Percentiles rank a stretch among this genome's conserved stretches.
phyloP scores from a whole-genome alignment of 37 sponge, comb jelly and placozoan species.

The Beroe forskalii region DNA sequence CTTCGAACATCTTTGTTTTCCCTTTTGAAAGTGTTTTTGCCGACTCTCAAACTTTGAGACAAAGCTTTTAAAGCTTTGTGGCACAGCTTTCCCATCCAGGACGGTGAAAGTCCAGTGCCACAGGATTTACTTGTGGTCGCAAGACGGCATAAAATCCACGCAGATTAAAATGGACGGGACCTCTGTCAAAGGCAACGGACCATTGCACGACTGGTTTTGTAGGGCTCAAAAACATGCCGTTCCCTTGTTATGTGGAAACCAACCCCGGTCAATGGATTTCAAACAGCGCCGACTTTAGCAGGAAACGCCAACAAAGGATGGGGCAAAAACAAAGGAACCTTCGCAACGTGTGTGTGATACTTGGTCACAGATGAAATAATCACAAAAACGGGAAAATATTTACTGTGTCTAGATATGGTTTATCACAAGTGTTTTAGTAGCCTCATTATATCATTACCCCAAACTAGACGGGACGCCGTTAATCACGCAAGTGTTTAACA shows the following conservation, averaged over 20 bases:
- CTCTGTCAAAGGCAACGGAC: neutral
- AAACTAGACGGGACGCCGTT: neutral
- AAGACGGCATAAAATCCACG: neutral
- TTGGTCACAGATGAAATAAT: slow-evolving; percentile 46
- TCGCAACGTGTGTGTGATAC: slow-evolving; percentile 57
- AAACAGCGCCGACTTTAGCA: neutral
- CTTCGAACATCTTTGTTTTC: no score
- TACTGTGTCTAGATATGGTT: slow-evolving; percentile 33
- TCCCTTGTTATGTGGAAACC: no score
- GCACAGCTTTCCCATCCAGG: no score
- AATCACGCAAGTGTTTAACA: neutral
- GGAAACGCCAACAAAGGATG: neutral
- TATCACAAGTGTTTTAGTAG: neutral
- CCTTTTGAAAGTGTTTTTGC: no score
- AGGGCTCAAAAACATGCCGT: no score
- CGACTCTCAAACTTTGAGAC: no score
- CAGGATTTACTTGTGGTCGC: neutral
- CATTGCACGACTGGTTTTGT: neutral
- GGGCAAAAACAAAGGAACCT: no score
- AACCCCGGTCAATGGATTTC: no score
- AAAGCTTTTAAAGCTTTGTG: no score
- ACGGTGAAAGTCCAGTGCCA: no score
- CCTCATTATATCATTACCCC: neutral
- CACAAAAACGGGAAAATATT: neutral
- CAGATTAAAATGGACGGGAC: neutral